Evolutionary conservation across 2,113 vertebrate genomes (phyloP).

Genomic region (Brachypodius melanocephalos): DNA sequence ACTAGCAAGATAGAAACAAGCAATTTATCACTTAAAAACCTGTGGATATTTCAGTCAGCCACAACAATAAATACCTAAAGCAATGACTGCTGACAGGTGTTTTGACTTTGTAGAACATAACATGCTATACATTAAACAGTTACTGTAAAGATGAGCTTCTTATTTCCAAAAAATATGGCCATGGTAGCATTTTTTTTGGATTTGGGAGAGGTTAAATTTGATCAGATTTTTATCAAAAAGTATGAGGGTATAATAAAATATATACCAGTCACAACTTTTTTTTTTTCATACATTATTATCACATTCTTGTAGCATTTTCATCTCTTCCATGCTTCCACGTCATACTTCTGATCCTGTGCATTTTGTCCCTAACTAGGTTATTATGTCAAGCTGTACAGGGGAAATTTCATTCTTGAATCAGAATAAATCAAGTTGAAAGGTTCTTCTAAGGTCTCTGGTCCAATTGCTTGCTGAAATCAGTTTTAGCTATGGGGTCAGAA

Average conservation of each 20-base stretch:
- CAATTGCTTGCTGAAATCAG: neutral
- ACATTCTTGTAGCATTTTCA: neutral
- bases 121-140: neutral
- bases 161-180: neutral
- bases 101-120: neutral
- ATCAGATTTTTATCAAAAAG: neutral
- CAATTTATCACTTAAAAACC: neutral
- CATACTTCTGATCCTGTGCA: neutral
- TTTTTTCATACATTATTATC: neutral
- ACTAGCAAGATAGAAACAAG: neutral
- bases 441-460: neutral
- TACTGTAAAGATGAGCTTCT: neutral
- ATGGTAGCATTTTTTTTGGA: neutral
- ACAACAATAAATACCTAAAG: neutral
- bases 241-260: neutral
- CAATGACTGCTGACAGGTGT: neutral
- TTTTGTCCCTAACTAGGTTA: neutral
- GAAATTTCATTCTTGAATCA: neutral
- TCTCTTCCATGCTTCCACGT: fast-evolving
- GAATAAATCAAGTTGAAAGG: neutral
- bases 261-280: neutral
- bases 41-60: neutral
- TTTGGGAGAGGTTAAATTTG: neutral
- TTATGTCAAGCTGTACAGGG: neutral
- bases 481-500: neutral